These are phyloP conservation scores for Trachops cirrhosus DNA, from an alignment of 2,797 vertebrate genomes.

Conservation along the genomic window DNA sequence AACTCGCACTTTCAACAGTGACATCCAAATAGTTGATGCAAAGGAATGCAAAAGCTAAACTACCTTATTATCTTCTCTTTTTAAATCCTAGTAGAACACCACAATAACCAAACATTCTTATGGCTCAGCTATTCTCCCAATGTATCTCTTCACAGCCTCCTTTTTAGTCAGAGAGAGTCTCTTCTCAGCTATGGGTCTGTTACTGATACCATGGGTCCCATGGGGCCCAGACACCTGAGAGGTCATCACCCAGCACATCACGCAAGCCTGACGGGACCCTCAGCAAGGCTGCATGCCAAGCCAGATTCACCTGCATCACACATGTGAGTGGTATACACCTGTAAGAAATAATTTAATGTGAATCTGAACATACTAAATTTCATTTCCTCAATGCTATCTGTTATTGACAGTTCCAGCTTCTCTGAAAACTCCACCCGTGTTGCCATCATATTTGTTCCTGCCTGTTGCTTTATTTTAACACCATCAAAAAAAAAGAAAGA, in stretches of 20 bases:
- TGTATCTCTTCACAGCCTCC: background rate
- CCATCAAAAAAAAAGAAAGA: constrained; percentile 59
- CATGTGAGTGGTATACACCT: background rate
- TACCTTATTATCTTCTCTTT: background rate
- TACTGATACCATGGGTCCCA: background rate
- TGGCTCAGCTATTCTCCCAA: fast-evolving
- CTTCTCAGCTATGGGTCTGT: background rate
- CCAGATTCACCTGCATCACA: background rate
- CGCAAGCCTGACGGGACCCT: too few relatives aligned
- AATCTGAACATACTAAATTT: constrained; percentile 2
- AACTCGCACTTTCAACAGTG: background rate
- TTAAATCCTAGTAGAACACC: background rate
- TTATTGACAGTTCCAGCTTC: constrained; percentile 52
- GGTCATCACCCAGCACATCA: fast-evolving
- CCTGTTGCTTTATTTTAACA: constrained; percentile 68
- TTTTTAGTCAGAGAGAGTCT: background rate
- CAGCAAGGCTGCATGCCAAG: background rate
- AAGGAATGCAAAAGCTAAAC: background rate
- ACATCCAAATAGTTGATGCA: background rate
- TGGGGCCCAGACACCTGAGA: fast-evolving
- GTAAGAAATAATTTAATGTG: background rate
- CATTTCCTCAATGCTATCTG: background rate
- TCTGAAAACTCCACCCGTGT: constrained; percentile 44
- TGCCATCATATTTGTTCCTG: constrained; percentile 61
- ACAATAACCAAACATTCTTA: too few relatives aligned